Conservation (phyloP, 2,888 invertebrate genomes). For the Microctonus brassicae region DNA sequence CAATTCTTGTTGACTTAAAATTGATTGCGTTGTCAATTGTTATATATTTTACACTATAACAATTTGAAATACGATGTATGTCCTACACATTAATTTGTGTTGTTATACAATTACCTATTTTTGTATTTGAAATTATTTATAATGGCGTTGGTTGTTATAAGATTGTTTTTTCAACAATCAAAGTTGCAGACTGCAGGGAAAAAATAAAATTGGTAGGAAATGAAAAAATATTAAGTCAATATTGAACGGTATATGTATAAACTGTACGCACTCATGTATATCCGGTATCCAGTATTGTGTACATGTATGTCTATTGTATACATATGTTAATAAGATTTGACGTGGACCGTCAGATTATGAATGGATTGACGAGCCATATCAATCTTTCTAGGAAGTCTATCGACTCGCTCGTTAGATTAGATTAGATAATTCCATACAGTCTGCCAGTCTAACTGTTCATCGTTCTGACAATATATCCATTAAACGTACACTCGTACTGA, state of each 20-base stretch:
- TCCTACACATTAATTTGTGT: too few species aligned
- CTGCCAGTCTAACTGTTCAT: background rate
- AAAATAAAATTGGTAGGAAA: background rate
- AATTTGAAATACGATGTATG: too few species aligned
- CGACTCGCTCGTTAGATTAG: slow-evolving; percentile 15
- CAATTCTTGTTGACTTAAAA: too few species aligned
- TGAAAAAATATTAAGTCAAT: background rate
- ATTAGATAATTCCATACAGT: slow-evolving; percentile 8
- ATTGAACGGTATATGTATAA: background rate
- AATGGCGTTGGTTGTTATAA: too few species aligned
- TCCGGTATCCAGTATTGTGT: background rate
- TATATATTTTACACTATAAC: too few species aligned
- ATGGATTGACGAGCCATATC: slow-evolving; percentile 26
- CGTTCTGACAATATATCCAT: background rate
- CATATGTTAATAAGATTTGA: background rate
- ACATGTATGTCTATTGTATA: background rate
- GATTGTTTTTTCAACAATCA: background rate
- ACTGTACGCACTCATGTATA: background rate
- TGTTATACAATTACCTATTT: too few species aligned
- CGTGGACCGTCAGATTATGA: background rate
- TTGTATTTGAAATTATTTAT: too few species aligned
- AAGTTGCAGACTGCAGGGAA: too few species aligned
- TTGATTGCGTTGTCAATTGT: too few species aligned
- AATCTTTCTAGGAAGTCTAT: slow-evolving; percentile 25
- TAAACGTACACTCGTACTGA: too few species aligned